A percentile compares a stretch with the other conserved stretches of the same genome.
Conservation (phyloP, 2,113 vertebrate species). For the Chaetodon auriga region DNA sequence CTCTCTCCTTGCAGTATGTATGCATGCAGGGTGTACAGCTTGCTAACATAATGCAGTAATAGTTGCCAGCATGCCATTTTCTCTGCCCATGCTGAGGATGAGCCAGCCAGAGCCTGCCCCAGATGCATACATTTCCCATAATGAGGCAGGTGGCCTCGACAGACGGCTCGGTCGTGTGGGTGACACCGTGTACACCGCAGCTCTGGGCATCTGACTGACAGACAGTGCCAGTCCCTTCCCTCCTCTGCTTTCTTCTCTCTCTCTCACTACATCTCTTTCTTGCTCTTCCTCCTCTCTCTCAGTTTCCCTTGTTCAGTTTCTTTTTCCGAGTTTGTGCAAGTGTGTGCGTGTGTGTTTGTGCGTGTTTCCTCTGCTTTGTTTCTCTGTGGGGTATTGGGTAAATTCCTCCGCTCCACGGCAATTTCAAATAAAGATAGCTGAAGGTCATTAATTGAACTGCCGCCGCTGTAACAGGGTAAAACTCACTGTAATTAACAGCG, state of each 20-base stretch:
- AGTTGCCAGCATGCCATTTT: constrained; percentile 79
- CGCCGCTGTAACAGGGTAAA: constrained; percentile 79
- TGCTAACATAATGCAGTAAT: constrained; percentile 81
- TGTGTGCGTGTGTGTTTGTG: constrained; percentile 41
- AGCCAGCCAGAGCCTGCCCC: constrained; percentile 80
- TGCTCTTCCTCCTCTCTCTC: constrained; percentile 31
- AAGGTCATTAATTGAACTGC: constrained; percentile 85
- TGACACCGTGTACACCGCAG: constrained; percentile 77
- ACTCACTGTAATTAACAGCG: constrained; percentile 82
- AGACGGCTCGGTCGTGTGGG: constrained; percentile 81
- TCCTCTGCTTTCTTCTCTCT: constrained; percentile 40
- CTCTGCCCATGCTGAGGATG: constrained; percentile 74
- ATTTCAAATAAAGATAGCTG: constrained; percentile 85
- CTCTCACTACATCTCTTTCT: constrained; percentile 47
- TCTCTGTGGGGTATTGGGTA: constrained; percentile 61
- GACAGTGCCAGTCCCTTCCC: constrained; percentile 78
- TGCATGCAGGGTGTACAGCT: constrained; percentile 72
- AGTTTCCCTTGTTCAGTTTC: constrained; percentile 47
- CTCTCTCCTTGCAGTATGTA: constrained; percentile 38
- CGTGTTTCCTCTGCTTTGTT: constrained; percentile 58
- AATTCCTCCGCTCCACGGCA: constrained; percentile 72
- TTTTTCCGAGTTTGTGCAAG: constrained; percentile 50
- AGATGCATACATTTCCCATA: constrained; percentile 85
- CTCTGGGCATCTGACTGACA: constrained; percentile 85
- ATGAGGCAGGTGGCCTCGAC: constrained; percentile 84